A percentile compares a stretch with the other conserved stretches of the same genome.
phyloP scores from a whole-genome alignment of 2,888 invertebrate species.

The Cataglyphis albicans region DNA sequence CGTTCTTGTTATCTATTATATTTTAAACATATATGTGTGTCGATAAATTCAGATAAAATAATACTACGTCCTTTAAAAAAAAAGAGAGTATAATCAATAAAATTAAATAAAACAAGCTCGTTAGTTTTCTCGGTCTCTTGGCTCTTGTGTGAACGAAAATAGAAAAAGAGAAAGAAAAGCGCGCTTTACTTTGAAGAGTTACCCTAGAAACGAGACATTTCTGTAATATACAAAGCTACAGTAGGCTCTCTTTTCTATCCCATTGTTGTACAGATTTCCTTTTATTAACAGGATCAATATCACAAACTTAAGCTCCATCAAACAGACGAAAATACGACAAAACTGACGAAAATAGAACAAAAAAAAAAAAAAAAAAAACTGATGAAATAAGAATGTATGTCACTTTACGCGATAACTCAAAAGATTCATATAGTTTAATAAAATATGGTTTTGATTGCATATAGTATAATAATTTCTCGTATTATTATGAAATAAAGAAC shows the following conservation, averaged over 20 bases:
- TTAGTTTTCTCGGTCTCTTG: constrained; percentile 58
- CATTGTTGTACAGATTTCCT: constrained; percentile 39
- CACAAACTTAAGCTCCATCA: constrained; percentile 32
- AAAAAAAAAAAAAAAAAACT: neutral
- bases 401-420: neutral
- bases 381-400: neutral
- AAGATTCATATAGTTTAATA: neutral
- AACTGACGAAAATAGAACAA: neutral
- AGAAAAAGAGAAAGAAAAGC: constrained; percentile 20
- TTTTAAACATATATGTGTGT: constrained; percentile 16
- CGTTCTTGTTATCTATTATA: neutral
- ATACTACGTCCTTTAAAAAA: neutral
- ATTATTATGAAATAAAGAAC: neutral
- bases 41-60: constrained; percentile 7
- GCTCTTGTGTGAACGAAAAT: constrained; percentile 14
- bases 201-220: constrained; percentile 53
- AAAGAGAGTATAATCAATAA: constrained; percentile 17
- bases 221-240: constrained; percentile 48
- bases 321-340: neutral
- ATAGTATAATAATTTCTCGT: neutral
- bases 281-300: constrained; percentile 57
- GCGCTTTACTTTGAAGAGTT: constrained; percentile 45
- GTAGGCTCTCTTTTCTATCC: constrained; percentile 3
- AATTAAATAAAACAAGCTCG: constrained; percentile 43
- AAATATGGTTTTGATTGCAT: neutral